Conservation (phyloP, 2,113 vertebrate species). For the Pelvicachromis taeniatus region DNA sequence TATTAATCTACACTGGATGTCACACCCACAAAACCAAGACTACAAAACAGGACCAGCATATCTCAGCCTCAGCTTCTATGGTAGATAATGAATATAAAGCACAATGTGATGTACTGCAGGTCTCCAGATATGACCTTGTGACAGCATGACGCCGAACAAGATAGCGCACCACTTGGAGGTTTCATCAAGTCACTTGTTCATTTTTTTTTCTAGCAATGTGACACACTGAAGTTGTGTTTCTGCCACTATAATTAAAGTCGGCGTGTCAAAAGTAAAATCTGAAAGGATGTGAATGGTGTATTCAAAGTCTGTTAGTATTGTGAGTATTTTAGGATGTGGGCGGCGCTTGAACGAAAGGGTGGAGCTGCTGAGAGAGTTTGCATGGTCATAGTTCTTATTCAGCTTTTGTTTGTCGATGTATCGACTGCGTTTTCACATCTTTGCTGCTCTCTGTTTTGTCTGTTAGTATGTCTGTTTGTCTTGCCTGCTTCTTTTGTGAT, state of each 20-base stretch:
- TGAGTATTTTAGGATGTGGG: neutral
- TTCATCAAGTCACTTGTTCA: neutral
- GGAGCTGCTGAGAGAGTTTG: neutral
- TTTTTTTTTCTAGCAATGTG: neutral
- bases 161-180: neutral
- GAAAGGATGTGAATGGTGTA: neutral
- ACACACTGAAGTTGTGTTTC: neutral
- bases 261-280: neutral
- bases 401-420: neutral
- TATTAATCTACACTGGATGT: neutral
- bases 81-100: neutral
- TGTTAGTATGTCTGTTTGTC: neutral
- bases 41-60: neutral
- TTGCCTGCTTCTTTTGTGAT: neutral
- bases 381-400: neutral
- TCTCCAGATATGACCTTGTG: neutral
- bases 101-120: neutral
- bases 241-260: neutral
- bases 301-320: neutral
- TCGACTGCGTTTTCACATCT: neutral
- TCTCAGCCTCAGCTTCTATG: neutral
- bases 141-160: neutral
- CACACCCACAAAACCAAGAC: neutral
- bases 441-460: accelerated
- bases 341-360: neutral